These are phyloP conservation scores for Eira barbara DNA, from an alignment of 2,113 vertebrate species.

Conservation along the genomic window DNA sequence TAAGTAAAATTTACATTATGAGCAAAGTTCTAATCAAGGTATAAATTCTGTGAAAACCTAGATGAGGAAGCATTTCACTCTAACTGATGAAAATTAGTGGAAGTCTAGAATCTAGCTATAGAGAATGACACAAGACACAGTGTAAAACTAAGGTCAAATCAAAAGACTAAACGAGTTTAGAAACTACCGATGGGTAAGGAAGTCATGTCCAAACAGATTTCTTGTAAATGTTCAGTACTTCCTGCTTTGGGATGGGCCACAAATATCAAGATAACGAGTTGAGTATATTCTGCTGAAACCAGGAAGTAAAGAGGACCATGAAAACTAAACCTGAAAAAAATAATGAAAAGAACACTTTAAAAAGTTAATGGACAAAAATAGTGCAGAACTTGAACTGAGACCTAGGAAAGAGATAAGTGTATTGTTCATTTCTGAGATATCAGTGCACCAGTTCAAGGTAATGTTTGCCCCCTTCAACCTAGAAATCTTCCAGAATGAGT, in stretches of 20 bases:
- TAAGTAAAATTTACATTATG: not conserved
- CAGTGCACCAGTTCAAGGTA: not conserved
- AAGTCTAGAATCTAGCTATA: not conserved
- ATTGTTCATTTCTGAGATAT: not conserved
- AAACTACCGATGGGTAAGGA: conserved; percentile 32
- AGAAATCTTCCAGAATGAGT: conserved; percentile 25
- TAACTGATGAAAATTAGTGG: not conserved
- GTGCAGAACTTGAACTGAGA: not conserved
- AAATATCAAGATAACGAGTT: conserved; percentile 66
- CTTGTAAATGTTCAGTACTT: conserved; percentile 58
- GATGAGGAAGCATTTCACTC: not conserved
- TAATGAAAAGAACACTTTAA: not conserved
- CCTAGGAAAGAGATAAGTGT: not conserved
- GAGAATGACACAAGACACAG: not conserved
- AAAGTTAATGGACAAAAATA: not conserved
- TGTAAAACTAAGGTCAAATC: not conserved
- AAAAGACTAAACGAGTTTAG: conserved; percentile 29
- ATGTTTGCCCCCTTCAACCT: not conserved
- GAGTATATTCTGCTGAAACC: conserved; percentile 34
- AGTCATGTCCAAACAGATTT: conserved; percentile 70
- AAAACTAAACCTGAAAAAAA: conserved; percentile 39
- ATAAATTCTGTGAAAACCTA: not conserved
- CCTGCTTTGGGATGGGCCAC: conserved; percentile 67
- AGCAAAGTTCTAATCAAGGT: not conserved
- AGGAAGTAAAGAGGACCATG: conserved; percentile 54